Base-by-base conservation (phyloP, 2,888 invertebrate genomes). In the Unio pictorum region DNA sequence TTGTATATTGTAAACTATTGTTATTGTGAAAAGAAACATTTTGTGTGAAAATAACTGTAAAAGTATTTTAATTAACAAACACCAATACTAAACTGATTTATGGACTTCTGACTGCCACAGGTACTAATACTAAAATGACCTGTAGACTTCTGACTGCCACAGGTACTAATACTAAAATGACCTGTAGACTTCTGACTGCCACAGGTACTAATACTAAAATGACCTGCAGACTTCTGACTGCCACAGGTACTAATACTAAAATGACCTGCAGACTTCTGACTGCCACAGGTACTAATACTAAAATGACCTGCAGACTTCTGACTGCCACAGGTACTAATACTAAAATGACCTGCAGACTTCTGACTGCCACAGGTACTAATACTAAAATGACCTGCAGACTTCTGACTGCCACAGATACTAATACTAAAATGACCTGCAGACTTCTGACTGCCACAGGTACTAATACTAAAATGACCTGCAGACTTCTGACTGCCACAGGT, bases 181-280 rank as follows among this genome's bases (percentile, higher is more conserved):
- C 23, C 0, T 23, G 23, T 0, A 23, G 23, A 23, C 23, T 23
- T 23, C 23, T 0, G 23, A 0, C 23, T 23, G 23, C 23, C 23
- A 23, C 23, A 23, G 23, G 23, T 23, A 11, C 3, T 45, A 45
- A 8, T 45, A 45, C 45, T 45, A 1, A 11, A 60, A 20, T 66
- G 65, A 80, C 78, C 74, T 66, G 79, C 74, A 18, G 74, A 75
- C 66, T 76, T 80, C 45, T 76, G 65, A 58, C 73, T 75, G 4
- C 67, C 72, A n/a, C 72, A 67, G 66, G 28, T 28, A 28, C 28
- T 28, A 28, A 28, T 28, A 4, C 28, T 28, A 28, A 28, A 55
- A 11, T 66, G 65, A 80, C 77, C 73, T 66, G 79, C 74, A 18
- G 74, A 75, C 66, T 77, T 80, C 54, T 76, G 65, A 60, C 73